A percentile compares a stretch with the other conserved stretches of the same genome.
phyloP scores from a whole-genome alignment of 2,113 vertebrate genomes.

The Osmerus mordax region DNA sequence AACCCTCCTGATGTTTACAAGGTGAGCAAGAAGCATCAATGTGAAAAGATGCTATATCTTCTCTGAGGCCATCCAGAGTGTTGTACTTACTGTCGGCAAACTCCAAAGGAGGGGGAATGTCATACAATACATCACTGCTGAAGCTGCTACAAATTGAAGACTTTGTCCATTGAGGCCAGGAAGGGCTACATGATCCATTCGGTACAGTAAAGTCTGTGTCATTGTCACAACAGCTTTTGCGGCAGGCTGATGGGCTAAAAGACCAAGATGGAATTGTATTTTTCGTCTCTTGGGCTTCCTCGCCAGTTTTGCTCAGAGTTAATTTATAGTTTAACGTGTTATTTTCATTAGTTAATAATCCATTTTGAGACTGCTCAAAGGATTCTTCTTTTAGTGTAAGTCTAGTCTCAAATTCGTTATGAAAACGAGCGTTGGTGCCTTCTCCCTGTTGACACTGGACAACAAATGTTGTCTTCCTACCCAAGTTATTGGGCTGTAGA shows the following conservation, averaged over 20 bases:
- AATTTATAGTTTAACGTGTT: slow-evolving; percentile 55
- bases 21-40: slow-evolving; percentile 34
- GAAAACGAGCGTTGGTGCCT: slow-evolving; percentile 33
- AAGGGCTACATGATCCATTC: slow-evolving; percentile 42
- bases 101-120: slow-evolving; percentile 65
- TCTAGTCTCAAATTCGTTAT: slow-evolving; percentile 20
- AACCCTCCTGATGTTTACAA: not conserved
- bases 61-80: slow-evolving; percentile 52
- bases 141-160: slow-evolving; percentile 25
- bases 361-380: slow-evolving; percentile 19
- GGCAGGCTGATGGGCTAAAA: slow-evolving; percentile 19
- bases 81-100: slow-evolving; percentile 62
- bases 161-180: slow-evolving; percentile 42
- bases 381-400: slow-evolving; percentile 35
- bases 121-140: slow-evolving; percentile 34
- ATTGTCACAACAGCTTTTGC: slow-evolving; percentile 28
- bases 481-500: slow-evolving; percentile 24
- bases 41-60: slow-evolving; percentile 48
- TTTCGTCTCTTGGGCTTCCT: slow-evolving; percentile 42
- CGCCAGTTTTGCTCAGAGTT: slow-evolving; percentile 42
- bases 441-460: slow-evolving; percentile 49
- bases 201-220: slow-evolving; percentile 48
- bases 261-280: slow-evolving; percentile 53
- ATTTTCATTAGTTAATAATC: not conserved
- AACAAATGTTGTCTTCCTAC: slow-evolving; percentile 50